Evolutionary conservation across 1,140 invertebrate genomes (phyloP).

Genomic region (Drosophila ercepeae): DNA sequence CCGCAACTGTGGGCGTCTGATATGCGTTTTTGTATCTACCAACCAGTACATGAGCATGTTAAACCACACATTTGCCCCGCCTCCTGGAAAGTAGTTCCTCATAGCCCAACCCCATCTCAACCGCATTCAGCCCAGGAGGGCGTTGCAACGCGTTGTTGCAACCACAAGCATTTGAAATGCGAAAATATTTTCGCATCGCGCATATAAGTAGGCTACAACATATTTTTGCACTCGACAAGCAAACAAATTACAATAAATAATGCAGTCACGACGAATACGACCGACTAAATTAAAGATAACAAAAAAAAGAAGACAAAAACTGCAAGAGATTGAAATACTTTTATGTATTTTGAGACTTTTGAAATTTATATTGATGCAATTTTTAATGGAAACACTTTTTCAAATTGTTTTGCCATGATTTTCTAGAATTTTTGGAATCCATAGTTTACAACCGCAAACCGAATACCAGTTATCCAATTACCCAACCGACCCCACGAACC

Average conservation of each 20-base stretch:
- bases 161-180: conserved; percentile 34
- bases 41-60: neutral
- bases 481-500: no score
- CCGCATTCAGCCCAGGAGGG: conserved; percentile 11
- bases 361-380: conserved; percentile 49
- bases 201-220: conserved; percentile 46
- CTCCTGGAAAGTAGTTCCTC: neutral
- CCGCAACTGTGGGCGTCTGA: conserved; percentile 5
- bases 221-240: conserved; percentile 38
- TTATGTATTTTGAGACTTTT: conserved; percentile 50
- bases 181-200: conserved; percentile 47
- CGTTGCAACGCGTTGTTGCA: conserved; percentile 27
- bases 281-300: neutral
- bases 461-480: neutral
- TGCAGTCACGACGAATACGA: neutral
- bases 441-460: conserved; percentile 43
- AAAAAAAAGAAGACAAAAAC: conserved; percentile 3
- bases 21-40: neutral
- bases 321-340: conserved; percentile 36
- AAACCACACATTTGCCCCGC: conserved; percentile 14
- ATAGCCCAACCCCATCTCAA: conserved; percentile 3
- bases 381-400: conserved; percentile 50
- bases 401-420: conserved; percentile 55
- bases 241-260: conserved; percentile 32
- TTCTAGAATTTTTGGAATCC: conserved; percentile 56